Evolutionary conservation across 2,113 vertebrate genomes (phyloP), one percentile per base, ranked within the genome.

Genomic region (Emberiza fucata): DNA sequence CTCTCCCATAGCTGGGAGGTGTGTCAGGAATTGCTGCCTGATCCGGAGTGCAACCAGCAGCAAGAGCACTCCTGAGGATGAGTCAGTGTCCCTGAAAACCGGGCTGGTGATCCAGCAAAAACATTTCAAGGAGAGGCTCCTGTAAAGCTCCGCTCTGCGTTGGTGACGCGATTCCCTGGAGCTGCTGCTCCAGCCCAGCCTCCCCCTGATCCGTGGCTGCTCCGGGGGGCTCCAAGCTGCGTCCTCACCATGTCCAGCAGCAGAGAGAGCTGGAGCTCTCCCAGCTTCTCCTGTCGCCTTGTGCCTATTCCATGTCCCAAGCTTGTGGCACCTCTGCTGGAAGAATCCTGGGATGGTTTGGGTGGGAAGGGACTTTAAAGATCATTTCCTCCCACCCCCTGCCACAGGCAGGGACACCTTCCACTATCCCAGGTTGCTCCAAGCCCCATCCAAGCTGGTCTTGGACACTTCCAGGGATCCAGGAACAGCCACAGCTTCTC

Each of bases 141-240:
- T 9, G 6, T 12, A 9, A 15, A 90, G 66, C 78, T 85, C 53
- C 0, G 9, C 50, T 72, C 77, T 42, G 63, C 0, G 0, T 5
- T 0, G 0, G 17, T 33, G 81, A 14, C 0, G 1, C 1, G 2
- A n/a, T 24, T 65, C 51, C 72, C 63, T 28, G 63, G 33, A 69
- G 54, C 63, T 69, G 54, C 54, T 20, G 19, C 33, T 56, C 69
- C 79, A 65, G 44, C 44, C 77, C 29, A 5, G 27, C 24, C 5
- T 16, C 9, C 5, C 31, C n/a, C 25, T 16, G 56, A 3, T 40
- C 33, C 10, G 0, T 2, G 29, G 1, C 24, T 24, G 45, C 28
- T 61, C 63, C 1, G 0, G 54, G 63, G 53, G 39, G 37, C 37
- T 69, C 45, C 54, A 3, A 13, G 84, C 8, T n/a, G 45, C 28